Evolutionary conservation across 2,113 vertebrate genomes (phyloP), one percentile per base, ranked within the genome.

Genomic region (Hyperopisus bebe): DNA sequence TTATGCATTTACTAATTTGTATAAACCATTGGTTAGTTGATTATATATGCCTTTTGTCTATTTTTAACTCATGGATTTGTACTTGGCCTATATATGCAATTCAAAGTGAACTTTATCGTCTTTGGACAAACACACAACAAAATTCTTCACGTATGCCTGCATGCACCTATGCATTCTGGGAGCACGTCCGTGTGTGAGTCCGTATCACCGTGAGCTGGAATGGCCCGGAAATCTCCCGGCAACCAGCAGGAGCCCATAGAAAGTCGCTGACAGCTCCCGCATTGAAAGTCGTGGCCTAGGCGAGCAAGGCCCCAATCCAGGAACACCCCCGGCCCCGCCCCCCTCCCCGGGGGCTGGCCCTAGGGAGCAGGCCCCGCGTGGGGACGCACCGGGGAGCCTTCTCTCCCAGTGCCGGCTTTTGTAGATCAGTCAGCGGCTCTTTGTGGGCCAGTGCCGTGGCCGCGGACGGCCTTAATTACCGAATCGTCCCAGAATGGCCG

Each of bases 401-500:
- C 44, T 47, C 89, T 91, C 92, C 62, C 88, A 89, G 90, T 91
- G 91, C 91, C 92, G 87, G 91, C 91, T 91, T 95, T 92, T 91
- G 89, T 91, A 92, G 92, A 93, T 93, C 91, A 92, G 93, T 89
- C 90, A 86, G 90, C 90, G 66, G 91, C 92, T 93, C 91, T 88
- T 91, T 92, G 91, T 92, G 93, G 91, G 88, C 90, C 91, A 85
- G 55, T 89, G 88, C 88, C 10, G 47, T 35, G 70, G 88, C 74
- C 51, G 47, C 39, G 13, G 87, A 88, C 91, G 46, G 89, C 90
- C 92, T 92, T 94, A 95, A 95, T 94, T 94, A 94, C 89, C 91
- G 90, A 83, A 86, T 91, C 58, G 91, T 92, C 93, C 90, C 91
- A 89, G 91, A 91, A 91, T 7, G 90, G 66, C 90, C 88, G 90